A percentile compares a stretch with the other conserved stretches of the same genome.
phyloP scores from a whole-genome alignment of 2,797 vertebrate genomes.

The Leontopithecus rosalia region DNA sequence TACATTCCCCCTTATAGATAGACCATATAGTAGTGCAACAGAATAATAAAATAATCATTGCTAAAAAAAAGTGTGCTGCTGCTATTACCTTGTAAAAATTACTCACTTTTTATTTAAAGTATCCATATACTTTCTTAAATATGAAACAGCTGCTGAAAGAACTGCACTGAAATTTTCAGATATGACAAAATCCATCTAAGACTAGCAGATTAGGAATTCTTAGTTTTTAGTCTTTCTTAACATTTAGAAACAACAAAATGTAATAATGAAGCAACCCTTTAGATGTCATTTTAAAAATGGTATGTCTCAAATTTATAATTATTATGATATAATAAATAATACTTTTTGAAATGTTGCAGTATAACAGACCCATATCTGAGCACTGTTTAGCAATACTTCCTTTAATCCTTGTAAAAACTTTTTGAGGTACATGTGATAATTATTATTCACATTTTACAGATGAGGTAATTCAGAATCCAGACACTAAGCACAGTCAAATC shows the following conservation, averaged over 20 bases:
- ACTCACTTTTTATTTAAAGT: background rate
- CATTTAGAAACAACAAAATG: background rate
- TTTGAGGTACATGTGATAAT: background rate
- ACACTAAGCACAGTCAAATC: background rate
- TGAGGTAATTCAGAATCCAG: background rate
- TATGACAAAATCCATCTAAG: background rate
- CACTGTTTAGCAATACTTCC: background rate
- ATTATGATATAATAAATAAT: background rate
- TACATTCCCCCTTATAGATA: background rate
- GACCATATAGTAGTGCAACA: background rate
- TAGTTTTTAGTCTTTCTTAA: background rate
- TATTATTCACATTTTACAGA: background rate
- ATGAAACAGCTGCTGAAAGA: background rate
- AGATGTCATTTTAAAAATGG: background rate
- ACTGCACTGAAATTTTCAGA: background rate
- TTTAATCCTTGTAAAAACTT: background rate
- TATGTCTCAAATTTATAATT: background rate
- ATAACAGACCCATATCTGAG: background rate
- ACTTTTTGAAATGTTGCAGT: background rate
- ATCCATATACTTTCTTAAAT: background rate
- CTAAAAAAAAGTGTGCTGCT: background rate
- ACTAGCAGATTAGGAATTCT: background rate
- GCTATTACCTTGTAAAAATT: background rate
- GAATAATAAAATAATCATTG: background rate
- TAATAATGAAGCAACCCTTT: background rate